Evolutionary conservation across 1,140 invertebrate species (phyloP).

Genomic region (Drosophila nasuta): DNA sequence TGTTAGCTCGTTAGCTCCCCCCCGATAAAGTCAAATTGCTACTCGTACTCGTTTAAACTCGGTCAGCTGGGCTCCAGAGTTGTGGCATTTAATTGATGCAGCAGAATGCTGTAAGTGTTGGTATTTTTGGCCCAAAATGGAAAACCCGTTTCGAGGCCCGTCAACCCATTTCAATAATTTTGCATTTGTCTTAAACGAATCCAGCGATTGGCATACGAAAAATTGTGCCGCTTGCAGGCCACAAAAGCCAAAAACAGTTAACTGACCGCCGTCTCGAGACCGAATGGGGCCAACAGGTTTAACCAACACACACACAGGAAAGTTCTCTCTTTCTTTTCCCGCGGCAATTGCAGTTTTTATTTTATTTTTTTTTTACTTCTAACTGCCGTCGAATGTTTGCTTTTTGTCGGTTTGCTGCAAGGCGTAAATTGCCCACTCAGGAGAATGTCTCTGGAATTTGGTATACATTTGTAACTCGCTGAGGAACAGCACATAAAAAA

Average conservation of each 20-base stretch:
- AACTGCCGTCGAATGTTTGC: conserved; percentile 14
- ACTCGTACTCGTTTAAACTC: conserved; percentile 27
- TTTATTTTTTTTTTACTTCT: conserved; percentile 8
- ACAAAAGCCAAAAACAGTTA: conserved; percentile 11
- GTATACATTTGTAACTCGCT: conserved; percentile 11
- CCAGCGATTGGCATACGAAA: conserved; percentile 46
- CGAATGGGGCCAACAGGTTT: conserved; percentile 77
- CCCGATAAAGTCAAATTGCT: conserved; percentile 10
- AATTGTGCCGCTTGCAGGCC: conserved; percentile 63
- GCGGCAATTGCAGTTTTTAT: too few relatives aligned
- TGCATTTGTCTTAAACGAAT: conserved; percentile 66
- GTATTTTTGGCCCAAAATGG: conserved; percentile 21
- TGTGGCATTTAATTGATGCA: conserved; percentile 60
- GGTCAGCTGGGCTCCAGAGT: conserved; percentile 34
- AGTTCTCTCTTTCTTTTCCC: conserved; percentile 43
- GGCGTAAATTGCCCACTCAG: conserved; percentile 28
- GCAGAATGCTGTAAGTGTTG: conserved; percentile 16
- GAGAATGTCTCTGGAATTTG: conserved; percentile 31
- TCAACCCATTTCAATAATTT: conserved; percentile 59
- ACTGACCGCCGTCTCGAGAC: conserved; percentile 19
- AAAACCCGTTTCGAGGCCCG: conserved; percentile 55
- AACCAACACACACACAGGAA: conserved; percentile 37
- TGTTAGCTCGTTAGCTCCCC: conserved; percentile 56
- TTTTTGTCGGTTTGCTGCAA: conserved; percentile 24
- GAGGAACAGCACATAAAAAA: too few relatives aligned